Conservation (phyloP, 1,140 invertebrate genomes). For the Tetragonula clypearis region DNA sequence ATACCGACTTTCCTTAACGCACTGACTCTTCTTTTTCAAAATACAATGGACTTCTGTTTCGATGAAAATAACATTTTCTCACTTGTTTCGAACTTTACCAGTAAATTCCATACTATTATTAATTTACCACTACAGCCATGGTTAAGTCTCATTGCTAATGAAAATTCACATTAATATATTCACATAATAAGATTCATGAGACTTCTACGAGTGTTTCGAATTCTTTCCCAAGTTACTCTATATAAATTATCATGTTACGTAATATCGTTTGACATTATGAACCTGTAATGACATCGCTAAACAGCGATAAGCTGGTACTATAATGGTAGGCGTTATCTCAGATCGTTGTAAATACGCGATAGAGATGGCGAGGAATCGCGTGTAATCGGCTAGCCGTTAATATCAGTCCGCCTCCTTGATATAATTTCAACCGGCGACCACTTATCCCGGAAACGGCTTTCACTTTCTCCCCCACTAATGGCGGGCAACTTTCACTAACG, state of each 20-base stretch:
- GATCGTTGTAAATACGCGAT: neutral
- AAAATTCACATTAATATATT: neutral
- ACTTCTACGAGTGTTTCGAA: neutral
- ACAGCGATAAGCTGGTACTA: neutral
- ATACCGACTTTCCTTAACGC: no score
- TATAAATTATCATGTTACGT: constrained; percentile 16
- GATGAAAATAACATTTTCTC: no score
- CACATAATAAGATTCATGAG: neutral
- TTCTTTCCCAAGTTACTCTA: neutral
- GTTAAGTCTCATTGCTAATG: no score
- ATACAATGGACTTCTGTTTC: no score
- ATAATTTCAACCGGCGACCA: constrained; percentile 54
- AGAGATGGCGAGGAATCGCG: constrained; percentile 13
- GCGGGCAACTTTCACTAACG: constrained; percentile 69
- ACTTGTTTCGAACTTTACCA: no score
- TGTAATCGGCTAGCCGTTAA: constrained; percentile 63
- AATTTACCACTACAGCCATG: no score
- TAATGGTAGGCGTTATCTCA: constrained; percentile 13
- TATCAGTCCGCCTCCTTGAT: constrained; percentile 67
- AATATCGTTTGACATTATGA: constrained; percentile 1
- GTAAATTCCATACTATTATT: no score
- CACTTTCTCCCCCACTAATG: constrained; percentile 75
- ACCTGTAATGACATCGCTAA: constrained; percentile 7
- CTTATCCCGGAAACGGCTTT: constrained; percentile 78
- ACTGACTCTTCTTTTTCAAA: no score